Evolutionary conservation across 2,888 invertebrate genomes (phyloP).

Genomic region (Polyploca ridens): DNA sequence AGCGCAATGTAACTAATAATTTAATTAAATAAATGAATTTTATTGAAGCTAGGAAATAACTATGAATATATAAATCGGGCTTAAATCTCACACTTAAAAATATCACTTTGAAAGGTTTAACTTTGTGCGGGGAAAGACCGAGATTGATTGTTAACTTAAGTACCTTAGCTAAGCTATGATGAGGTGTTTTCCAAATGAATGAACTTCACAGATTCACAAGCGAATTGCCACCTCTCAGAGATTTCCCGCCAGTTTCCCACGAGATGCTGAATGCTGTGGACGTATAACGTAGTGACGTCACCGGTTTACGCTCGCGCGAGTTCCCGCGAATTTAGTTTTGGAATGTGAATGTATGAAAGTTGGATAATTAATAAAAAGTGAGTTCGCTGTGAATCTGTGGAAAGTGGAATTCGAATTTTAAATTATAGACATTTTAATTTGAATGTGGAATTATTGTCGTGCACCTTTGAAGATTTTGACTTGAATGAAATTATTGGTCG

Average conservation of each 20-base stretch:
- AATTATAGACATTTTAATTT: not conserved
- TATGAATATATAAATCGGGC: too few relatives aligned
- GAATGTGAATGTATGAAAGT: slow-evolving; percentile 1
- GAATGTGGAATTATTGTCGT: not conserved
- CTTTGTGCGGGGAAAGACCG: too few relatives aligned
- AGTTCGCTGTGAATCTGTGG: not conserved
- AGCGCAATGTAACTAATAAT: too few relatives aligned
- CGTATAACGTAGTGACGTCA: slow-evolving; percentile 28
- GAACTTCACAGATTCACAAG: slow-evolving; percentile 11
- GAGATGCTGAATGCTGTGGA: slow-evolving; percentile 49
- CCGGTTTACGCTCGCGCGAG: slow-evolving; percentile 23
- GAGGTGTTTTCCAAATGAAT: not conserved
- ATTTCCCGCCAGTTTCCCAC: slow-evolving; percentile 61
- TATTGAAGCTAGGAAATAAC: too few relatives aligned
- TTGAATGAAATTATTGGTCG: not conserved
- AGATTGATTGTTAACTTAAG: too few relatives aligned
- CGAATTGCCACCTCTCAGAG: slow-evolving; percentile 29
- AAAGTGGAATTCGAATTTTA: not conserved
- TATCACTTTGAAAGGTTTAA: too few relatives aligned
- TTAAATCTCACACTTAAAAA: too few relatives aligned
- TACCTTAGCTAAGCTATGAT: not conserved
- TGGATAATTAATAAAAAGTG: not conserved
- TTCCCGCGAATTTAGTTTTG: slow-evolving; percentile 11
- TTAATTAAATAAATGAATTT: too few relatives aligned
- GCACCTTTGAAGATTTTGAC: not conserved